phyloP scores from a whole-genome alignment of 2,888 invertebrate species.

The Helleia helle region DNA sequence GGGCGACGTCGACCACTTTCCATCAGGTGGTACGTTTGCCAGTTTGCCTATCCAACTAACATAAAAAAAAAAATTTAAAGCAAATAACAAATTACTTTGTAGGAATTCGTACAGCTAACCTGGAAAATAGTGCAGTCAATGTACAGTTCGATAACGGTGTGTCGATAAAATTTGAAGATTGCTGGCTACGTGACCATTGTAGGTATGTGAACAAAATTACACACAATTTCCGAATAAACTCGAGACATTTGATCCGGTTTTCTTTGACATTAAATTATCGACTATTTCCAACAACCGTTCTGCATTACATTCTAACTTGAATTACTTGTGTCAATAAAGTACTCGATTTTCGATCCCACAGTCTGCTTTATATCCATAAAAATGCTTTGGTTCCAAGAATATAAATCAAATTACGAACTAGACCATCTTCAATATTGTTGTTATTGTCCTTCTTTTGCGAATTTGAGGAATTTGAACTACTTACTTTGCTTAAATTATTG shows the following conservation, averaged over 20 bases:
- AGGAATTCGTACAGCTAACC: slow-evolving; percentile 24
- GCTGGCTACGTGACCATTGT: slow-evolving; percentile 77
- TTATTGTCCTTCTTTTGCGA: slow-evolving; percentile 67
- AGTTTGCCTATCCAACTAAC: too few species aligned
- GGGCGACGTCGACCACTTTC: too few species aligned
- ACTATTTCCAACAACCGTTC: too few species aligned
- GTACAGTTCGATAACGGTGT: slow-evolving; percentile 36
- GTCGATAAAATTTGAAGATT: slow-evolving; percentile 44
- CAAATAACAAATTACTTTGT: slow-evolving; percentile 9
- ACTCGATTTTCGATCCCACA: too few species aligned
- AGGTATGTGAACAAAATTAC: too few species aligned
- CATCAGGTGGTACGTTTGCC: too few species aligned
- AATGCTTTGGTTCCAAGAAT: slow-evolving; percentile 98
- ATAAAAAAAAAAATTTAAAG: too few species aligned
- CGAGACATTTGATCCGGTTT: too few species aligned
- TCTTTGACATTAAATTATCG: too few species aligned
- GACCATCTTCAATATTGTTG: slow-evolving; percentile 86
- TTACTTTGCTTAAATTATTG: slow-evolving; percentile 67
- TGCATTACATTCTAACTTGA: too few species aligned
- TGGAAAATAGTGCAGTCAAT: slow-evolving; percentile 28
- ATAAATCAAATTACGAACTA: slow-evolving; percentile 95
- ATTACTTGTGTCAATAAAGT: too few species aligned
- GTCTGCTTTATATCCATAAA: slow-evolving; percentile 95
- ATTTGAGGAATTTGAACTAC: slow-evolving; percentile 49
- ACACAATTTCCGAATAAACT: too few species aligned